Evolutionary conservation across 2,888 invertebrate genomes (phyloP).

Genomic region (Oscheius onirici): DNA sequence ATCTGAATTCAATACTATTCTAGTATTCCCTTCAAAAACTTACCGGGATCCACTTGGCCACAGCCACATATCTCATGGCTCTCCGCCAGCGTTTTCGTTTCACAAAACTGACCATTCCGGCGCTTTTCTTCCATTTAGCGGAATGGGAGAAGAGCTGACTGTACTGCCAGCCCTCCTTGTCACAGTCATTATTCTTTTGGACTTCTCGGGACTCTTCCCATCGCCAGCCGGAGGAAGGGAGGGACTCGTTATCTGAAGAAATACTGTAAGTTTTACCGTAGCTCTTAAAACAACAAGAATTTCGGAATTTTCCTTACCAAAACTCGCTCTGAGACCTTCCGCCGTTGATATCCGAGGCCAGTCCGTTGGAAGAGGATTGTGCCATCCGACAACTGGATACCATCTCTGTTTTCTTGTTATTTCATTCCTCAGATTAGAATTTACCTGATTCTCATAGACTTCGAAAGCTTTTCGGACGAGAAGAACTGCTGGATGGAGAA

Average conservation of each 20-base stretch:
- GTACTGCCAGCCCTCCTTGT: constrained; percentile 55
- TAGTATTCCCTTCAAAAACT: neutral
- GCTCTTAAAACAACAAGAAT: neutral
- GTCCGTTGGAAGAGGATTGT: constrained; percentile 40
- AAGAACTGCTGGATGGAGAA: constrained; percentile 41
- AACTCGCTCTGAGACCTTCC: constrained; percentile 16
- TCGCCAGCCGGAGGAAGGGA: constrained; percentile 39
- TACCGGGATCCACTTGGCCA: constrained; percentile 42
- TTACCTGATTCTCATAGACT: constrained; percentile 47
- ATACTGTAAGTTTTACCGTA: neutral
- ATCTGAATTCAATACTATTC: neutral
- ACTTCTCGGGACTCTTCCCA: constrained; percentile 52
- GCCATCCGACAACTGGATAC: constrained; percentile 48
- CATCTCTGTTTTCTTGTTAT: too few species aligned
- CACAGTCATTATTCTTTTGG: constrained; percentile 35
- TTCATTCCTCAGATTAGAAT: too few species aligned
- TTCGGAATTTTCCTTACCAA: neutral
- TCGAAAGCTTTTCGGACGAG: constrained; percentile 37
- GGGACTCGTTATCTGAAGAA: constrained; percentile 12
- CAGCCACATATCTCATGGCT: constrained; percentile 45
- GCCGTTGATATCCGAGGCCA: constrained; percentile 36
- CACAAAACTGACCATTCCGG: constrained; percentile 37
- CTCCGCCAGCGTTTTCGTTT: constrained; percentile 40
- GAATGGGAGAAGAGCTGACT: constrained; percentile 27
- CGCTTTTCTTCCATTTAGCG: constrained; percentile 36